Percentiles rank a stretch among this genome's conserved stretches.
Evolutionary conservation across 2,113 vertebrate species (phyloP).

Genomic region (Scomber japonicus): DNA sequence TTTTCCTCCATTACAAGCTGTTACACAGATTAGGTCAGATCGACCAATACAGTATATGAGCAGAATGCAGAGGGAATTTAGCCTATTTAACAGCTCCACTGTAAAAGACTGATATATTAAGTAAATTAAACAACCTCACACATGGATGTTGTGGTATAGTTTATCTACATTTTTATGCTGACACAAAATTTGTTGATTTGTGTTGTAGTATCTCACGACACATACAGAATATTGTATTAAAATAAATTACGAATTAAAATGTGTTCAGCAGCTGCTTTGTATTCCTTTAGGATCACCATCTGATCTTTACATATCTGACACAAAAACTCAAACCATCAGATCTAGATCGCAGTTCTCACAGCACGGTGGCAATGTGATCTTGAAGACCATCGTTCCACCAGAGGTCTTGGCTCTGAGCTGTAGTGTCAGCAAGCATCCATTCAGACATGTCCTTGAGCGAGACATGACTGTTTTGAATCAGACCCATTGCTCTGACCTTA

Average conservation of each 20-base stretch:
- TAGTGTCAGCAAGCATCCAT: conserved; percentile 31
- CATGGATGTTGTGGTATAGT: background rate
- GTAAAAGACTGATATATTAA: no score
- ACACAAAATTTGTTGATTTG: background rate
- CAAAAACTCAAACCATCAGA: no score
- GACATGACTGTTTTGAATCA: conserved; percentile 4
- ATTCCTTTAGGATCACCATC: no score
- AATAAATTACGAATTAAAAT: no score
- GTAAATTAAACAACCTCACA: no score
- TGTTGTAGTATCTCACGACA: background rate
- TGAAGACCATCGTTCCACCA: background rate
- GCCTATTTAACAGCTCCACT: background rate
- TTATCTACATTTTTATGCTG: background rate
- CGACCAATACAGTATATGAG: background rate
- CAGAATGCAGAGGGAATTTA: background rate
- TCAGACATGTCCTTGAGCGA: conserved; percentile 4
- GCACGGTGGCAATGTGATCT: background rate
- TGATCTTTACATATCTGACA: no score
- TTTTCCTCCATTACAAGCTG: background rate
- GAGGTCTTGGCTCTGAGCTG: background rate
- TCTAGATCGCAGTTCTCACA: background rate
- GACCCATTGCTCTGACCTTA: conserved; percentile 12
- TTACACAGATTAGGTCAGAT: conserved; percentile 19
- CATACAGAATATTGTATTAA: no score
- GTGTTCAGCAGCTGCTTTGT: no score